phyloP scores from a whole-genome alignment of 2,888 invertebrate genomes.

The Eulithis testata region DNA sequence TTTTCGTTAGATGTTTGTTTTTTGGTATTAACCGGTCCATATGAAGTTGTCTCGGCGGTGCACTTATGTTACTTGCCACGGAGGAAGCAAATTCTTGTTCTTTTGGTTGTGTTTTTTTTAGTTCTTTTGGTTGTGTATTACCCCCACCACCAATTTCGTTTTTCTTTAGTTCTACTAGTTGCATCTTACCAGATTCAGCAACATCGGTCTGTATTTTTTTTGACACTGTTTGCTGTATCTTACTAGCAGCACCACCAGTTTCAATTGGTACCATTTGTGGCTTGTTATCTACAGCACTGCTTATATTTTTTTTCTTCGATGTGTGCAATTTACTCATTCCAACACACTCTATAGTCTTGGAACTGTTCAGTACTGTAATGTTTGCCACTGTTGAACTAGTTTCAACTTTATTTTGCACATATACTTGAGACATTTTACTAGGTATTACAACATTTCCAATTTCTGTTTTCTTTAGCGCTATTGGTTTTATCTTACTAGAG shows the following conservation, averaged over 20 bases:
- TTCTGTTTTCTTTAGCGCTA: slow-evolving; percentile 5
- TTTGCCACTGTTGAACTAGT: not conserved
- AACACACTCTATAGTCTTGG: not conserved
- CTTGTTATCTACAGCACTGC: not conserved
- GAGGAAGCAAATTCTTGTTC: not conserved
- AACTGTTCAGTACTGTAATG: not conserved
- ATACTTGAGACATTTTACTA: not conserved
- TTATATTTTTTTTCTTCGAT: not conserved
- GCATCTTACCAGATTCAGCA: slow-evolving; percentile 4
- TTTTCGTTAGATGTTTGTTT: not conserved
- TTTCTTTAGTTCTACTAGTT: not conserved
- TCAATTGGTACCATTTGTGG: not conserved
- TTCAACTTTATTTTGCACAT: not conserved
- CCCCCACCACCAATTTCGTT: not conserved
- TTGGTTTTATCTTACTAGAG: not conserved
- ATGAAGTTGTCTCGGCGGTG: not conserved
- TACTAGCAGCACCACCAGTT: not conserved
- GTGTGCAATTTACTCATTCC: not conserved
- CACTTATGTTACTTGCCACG: not conserved
- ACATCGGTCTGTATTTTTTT: slow-evolving; percentile 3
- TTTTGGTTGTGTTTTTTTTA: not conserved
- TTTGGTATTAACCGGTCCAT: slow-evolving; percentile 10
- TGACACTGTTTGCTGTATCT: not conserved
- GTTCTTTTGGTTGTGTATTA: not conserved
- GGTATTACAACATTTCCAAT: not conserved